Evolutionary conservation across 2,888 invertebrate genomes (phyloP), one percentile per base, ranked within the genome.

Genomic region (Phorcus lineatus): DNA sequence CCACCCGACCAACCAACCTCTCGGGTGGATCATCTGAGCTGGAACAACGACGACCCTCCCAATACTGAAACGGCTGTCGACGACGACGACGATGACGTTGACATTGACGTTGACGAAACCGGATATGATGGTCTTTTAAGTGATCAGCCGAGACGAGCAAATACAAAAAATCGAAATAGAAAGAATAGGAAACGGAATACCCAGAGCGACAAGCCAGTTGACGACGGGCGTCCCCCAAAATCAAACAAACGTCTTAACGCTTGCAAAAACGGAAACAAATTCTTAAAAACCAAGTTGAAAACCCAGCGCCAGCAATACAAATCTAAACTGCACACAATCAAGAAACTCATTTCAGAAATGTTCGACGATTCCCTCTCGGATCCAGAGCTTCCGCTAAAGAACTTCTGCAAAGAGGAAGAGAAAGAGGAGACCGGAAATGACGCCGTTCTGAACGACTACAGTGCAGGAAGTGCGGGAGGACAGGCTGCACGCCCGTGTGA

Each of bases 401-500:
- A 36, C 62, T 36, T 62, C 77, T 19, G 62, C 40, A 40, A 62
- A 22, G 31, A 47, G 62, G 19, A 57, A n/a, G 16, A 47, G 31
- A 17, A 66, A 36, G 40, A 77, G 22, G 40, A 62, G n/a, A 40
- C 57, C 40, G 13, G 62, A 36, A 31, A 76, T 54, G 7, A 62
- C 19, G 47, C 66, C 24, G 40, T 47, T 16, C 77, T 62, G 40
- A 31, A 31, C 57, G 40, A 62, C 62, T 24, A 57, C 57, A 36
- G 36, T 17, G 19, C 62, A 66, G 13, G 47, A 62, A 24, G 36
- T 22, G 66, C 77, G n/a, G 19, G 7, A 2, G 16, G 54, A 22
- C 31, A 70, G 67, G 70, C 74, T 75, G 74, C 74, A 1, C 19
- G 66, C 53, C 74, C 55, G 13, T 81, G 81, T 22, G 17, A 54